Conservation (phyloP, 2,888 invertebrate species). For the Rutpela maculata region DNA sequence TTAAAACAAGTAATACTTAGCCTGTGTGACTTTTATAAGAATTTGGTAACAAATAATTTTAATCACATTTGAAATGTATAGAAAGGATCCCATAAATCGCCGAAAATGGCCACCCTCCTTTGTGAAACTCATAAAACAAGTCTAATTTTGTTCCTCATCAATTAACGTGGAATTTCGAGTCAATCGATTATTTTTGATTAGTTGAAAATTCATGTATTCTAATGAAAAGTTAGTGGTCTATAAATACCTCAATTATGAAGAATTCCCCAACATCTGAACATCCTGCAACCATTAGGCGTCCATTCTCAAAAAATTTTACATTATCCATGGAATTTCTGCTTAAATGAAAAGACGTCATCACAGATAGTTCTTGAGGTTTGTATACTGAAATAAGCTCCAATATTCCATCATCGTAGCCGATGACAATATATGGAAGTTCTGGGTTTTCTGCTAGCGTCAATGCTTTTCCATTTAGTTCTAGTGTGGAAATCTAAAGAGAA, state of each 20-base stretch:
- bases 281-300: constrained; percentile 67
- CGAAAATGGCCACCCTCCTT: no score
- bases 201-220: no score
- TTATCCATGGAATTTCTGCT: constrained; percentile 62
- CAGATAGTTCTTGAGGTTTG: constrained; percentile 61
- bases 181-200: no score
- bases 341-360: constrained; percentile 66
- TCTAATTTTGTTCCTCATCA: no score
- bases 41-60: no score
- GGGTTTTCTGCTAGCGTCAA: constrained; percentile 65
- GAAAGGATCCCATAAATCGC: no score
- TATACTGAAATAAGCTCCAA: constrained; percentile 68
- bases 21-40: no score
- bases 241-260: constrained; percentile 69
- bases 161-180: no score
- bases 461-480: constrained; percentile 56
- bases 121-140: no score
- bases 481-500: constrained; percentile 59
- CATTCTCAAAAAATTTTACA: constrained; percentile 68
- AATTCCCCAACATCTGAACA: constrained; percentile 67
- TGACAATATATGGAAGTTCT: constrained; percentile 69
- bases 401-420: constrained; percentile 66
- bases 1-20: no score
- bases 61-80: no score
- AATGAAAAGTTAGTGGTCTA: no score